Conservation (phyloP, 2,888 invertebrate species). For the Brenthis hecate region DNA sequence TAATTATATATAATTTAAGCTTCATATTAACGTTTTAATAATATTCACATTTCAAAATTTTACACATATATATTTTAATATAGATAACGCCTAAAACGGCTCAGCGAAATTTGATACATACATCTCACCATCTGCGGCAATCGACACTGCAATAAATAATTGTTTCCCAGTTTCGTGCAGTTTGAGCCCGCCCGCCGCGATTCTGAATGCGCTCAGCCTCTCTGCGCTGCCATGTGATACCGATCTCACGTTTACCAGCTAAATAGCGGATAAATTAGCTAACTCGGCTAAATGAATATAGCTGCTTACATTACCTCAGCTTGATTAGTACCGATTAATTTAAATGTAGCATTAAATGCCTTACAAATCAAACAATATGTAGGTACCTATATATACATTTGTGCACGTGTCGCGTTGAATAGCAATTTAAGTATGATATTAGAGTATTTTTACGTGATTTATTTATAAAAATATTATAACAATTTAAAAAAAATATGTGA, state of each 20-base stretch:
- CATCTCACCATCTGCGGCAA: constrained; percentile 30
- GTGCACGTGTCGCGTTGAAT: neutral
- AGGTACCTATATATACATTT: neutral
- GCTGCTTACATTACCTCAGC: constrained; percentile 48
- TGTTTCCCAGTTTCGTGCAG: constrained; percentile 47
- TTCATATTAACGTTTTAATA: too few species aligned
- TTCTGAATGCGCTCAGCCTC: constrained; percentile 65
- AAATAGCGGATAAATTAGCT: constrained; percentile 78
- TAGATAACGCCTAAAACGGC: neutral
- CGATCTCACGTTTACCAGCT: constrained; percentile 78
- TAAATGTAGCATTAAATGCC: constrained; percentile 8
- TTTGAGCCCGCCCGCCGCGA: constrained; percentile 63
- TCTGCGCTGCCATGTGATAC: constrained; percentile 63
- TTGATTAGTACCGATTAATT: constrained; percentile 37
- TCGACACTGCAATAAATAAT: constrained; percentile 45
- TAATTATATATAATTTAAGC: too few species aligned
- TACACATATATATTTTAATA: too few species aligned
- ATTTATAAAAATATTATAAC: too few species aligned
- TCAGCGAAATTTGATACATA: constrained; percentile 5
- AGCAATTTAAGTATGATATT: neutral
- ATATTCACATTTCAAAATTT: too few species aligned
- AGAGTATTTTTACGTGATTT: too few species aligned
- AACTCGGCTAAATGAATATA: constrained; percentile 70
- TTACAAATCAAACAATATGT: neutral
- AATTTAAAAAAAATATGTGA: too few species aligned